Conservation (phyloP, 2,888 invertebrate species). For the Ametastegia equiseti region DNA sequence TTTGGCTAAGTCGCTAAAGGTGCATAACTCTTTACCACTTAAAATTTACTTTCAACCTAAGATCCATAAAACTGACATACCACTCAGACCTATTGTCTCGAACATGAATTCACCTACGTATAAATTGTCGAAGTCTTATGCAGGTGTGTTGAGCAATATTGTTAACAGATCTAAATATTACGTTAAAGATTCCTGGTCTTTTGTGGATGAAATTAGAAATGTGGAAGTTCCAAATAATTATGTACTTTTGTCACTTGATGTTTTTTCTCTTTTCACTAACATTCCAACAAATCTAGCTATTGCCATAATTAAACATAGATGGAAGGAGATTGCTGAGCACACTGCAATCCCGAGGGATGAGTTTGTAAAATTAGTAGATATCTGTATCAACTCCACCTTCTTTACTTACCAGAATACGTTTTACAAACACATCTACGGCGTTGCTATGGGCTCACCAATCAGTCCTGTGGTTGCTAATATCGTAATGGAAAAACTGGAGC, state of each 20-base stretch:
- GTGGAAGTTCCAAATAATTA: not conserved
- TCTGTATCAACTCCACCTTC: not conserved
- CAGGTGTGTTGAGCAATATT: not conserved
- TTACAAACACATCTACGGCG: conserved; percentile 53
- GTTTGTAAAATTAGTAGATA: not conserved
- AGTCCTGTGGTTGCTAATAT: conserved; percentile 54
- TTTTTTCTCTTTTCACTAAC: conserved; percentile 53
- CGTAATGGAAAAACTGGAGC: conserved; percentile 56
- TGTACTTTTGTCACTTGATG: conserved; percentile 50
- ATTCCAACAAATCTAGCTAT: conserved; percentile 46
- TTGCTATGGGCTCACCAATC: conserved; percentile 57
- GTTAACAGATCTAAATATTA: not conserved
- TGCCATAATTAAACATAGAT: not conserved
- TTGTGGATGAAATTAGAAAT: not conserved
- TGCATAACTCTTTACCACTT: not conserved
- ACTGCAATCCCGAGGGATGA: too few relatives aligned
- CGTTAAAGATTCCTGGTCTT: not conserved
- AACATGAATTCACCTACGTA: not conserved
- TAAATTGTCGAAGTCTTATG: not conserved
- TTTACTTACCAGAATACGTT: conserved; percentile 49
- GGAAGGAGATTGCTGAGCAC: too few relatives aligned
- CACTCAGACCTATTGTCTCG: not conserved
- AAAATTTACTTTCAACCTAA: conserved; percentile 23
- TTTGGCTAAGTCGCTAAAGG: not conserved
- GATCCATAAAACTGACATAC: not conserved